Base-by-base conservation (phyloP, 2,113 vertebrate genomes). In the Pseudonaja textilis region DNA sequence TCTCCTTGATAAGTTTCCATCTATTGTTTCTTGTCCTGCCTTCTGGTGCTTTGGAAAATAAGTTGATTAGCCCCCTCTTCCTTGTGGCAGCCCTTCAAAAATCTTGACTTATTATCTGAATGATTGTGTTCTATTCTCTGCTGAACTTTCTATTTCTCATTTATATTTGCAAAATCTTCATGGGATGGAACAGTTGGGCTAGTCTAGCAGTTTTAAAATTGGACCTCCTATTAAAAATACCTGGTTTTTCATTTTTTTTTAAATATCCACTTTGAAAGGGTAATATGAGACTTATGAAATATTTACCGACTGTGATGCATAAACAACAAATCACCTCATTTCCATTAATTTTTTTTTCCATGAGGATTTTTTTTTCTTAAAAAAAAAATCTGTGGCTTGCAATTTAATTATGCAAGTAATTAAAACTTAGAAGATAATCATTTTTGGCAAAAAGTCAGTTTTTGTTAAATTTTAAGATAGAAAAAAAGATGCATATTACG, bases 391-490 rank as follows among this genome's bases (percentile, higher is more conserved):
- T 98, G 97, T 98, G 98, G 98, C 98, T 98, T 98, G 97, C 97
- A 97, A 98, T 98, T 98, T 99, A 98, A 99, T 99, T 99, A 98
- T 98, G 98, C 97, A 95, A 98, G 98, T 98, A 98, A 99, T 99
- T 99, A 99, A 99, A 99, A 99, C 98, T 99, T 99, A 99, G 98
- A 98, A 97, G 96, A 97, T 98, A 99, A 99, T 98, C 98, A 98
- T 98, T 98, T 98, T 98, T 99, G 98, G 97, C 97, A 98, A 98
- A 98, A 98, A 98, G 98, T 98, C 98, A 98, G 97, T 97, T 98
- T 98, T 98, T 97, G 97, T 98, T 97, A 97, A 98, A 98, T 98
- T 98, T 97, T 98, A 97, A 98, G 98, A 98, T 98, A 96, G 97
- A 97, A 97, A 98, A 64, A 98, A 98, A 98, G 98, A 98, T 98